Conservation (phyloP, 2,113 vertebrate species). For the Cromileptes altivelis region DNA sequence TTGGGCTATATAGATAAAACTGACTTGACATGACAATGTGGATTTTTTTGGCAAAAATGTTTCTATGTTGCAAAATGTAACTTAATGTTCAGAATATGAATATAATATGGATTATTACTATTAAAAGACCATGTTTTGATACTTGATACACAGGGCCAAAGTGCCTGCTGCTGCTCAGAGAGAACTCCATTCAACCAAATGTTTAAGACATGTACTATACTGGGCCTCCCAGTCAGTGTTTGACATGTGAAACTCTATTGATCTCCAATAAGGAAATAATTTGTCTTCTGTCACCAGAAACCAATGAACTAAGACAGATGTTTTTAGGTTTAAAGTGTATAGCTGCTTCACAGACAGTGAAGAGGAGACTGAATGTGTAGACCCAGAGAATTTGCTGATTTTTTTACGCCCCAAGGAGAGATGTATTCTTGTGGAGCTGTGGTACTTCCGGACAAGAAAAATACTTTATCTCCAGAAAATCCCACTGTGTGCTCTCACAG, state of each 20-base stretch:
- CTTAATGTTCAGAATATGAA: too few relatives aligned
- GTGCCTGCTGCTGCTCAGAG: background rate
- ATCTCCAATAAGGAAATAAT: background rate
- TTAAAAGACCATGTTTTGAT: background rate
- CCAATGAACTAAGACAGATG: background rate
- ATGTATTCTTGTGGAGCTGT: background rate
- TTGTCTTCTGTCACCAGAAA: background rate
- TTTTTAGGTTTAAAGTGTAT: background rate
- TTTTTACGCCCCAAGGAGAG: background rate
- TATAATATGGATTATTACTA: background rate
- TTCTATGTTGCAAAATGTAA: background rate
- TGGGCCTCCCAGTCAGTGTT: background rate
- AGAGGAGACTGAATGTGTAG: background rate
- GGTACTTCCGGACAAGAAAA: constrained; percentile 1
- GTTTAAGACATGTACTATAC: background rate
- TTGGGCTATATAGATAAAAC: background rate
- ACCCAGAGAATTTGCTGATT: background rate
- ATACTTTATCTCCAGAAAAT: constrained; percentile 13
- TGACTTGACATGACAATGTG: background rate
- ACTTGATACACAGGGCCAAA: background rate
- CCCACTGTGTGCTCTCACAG: constrained; percentile 4
- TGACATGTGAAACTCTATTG: background rate
- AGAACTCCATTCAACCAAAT: background rate
- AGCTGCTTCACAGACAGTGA: background rate
- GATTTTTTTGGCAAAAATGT: too few relatives aligned